Base-by-base conservation (phyloP, 2,888 invertebrate species). In the Zhengitettix transpicula region DNA sequence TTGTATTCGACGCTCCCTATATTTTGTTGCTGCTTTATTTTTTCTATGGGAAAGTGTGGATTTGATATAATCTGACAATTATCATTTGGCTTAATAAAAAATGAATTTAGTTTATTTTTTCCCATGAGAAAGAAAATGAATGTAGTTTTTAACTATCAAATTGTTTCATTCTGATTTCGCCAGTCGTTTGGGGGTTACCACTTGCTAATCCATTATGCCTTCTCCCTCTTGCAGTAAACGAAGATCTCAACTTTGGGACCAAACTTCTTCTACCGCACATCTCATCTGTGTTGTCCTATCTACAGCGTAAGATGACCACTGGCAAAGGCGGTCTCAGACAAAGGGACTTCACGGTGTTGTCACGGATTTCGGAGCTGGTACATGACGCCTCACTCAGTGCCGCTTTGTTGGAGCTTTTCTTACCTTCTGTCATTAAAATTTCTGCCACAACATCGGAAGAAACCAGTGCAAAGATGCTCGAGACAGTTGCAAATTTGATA, bases 211-310 rank as follows among this genome's bases (percentile, higher is more conserved):
- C 28, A 5, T 28, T 28, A 28, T 28, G 2, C 3, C 7, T 28
- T 28, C 3, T 28, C 7, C 28, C 28, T 28, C 28, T 28, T 7
- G 7, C 52, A 61, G 60, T 73, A 3, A 67, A 70, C 42, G 74
- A 72, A 52, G 75, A 78, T 57, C 74, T 85, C 8, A 87, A 86
- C 71, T 84, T 80, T 65, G 89, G 89, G 0, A 85, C 86, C 61
- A 77, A 78, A 62, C 80, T 93, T 59, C 71, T 95, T 7, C 72
- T 85, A 54, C 87, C 89, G 0, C 85, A 89, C 67, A 81, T 91
- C 41, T 75, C 82, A 8, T 75, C 76, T 57, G 81, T 95, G 63
- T 74, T 95, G 59, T 79, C 81, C 63, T 80, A 83, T 55, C 78
- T 90, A 68, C 82, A 85, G 68, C 73, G 76, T 58, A 83, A 82